These are phyloP conservation scores for Bellardia pandia DNA, from an alignment of 2,888 invertebrate genomes.

Conservation along the genomic window DNA sequence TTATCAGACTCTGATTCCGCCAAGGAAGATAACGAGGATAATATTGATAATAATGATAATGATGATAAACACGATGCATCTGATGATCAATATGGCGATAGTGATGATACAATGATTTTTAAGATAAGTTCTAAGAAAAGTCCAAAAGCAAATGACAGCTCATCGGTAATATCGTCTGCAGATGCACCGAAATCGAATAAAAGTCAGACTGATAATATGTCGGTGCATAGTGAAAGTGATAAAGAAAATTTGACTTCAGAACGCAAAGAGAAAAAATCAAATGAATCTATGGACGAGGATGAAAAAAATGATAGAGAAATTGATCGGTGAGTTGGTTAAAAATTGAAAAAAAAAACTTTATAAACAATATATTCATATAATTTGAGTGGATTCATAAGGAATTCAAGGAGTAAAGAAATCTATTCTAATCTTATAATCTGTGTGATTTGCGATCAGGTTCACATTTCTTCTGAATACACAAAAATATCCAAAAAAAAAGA, in stretches of 20 bases:
- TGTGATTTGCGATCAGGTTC: too few relatives aligned
- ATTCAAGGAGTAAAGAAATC: too few relatives aligned
- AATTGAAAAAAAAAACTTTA: too few relatives aligned
- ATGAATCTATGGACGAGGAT: constrained; percentile 73
- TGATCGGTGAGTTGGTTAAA: constrained; percentile 76
- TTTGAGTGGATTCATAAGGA: too few relatives aligned
- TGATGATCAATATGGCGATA: constrained; percentile 39
- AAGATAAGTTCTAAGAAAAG: constrained; percentile 57
- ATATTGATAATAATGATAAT: neutral
- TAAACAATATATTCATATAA: too few relatives aligned
- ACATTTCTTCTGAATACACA: too few relatives aligned
- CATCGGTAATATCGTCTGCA: neutral
- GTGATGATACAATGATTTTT: constrained; percentile 60
- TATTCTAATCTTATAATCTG: too few relatives aligned
- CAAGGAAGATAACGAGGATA: constrained; percentile 36
- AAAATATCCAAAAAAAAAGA: too few relatives aligned
- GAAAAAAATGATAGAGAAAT: constrained; percentile 81
- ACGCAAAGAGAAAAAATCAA: constrained; percentile 64
- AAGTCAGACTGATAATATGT: constrained; percentile 49
- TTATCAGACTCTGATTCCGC: constrained; percentile 60
- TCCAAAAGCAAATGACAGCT: constrained; percentile 18
- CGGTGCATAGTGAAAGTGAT: constrained; percentile 75
- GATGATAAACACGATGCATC: neutral
- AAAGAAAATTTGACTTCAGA: constrained; percentile 74
- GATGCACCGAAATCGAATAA: constrained; percentile 32